These are phyloP conservation scores for Emydoidea blandingii DNA, from an alignment of 2,797 vertebrate species.

Conservation along the genomic window DNA sequence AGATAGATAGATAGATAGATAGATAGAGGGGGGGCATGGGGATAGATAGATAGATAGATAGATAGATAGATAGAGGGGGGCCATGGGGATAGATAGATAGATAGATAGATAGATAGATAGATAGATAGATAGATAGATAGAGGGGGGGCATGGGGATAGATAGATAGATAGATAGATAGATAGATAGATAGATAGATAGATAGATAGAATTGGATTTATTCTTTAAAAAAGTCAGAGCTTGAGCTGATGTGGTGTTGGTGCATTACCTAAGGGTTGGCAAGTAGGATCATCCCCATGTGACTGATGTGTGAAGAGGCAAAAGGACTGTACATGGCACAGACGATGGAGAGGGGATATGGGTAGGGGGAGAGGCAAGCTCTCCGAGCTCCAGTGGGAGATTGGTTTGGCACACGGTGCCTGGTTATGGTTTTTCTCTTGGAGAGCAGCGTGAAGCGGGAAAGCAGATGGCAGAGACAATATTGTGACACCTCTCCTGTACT, in stretches of 20 bases:
- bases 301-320: neutral
- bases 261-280: fast-evolving
- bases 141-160: too few species aligned
- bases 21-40: too few species aligned
- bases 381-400: neutral
- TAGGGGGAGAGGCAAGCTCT: neutral
- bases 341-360: neutral
- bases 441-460: fast-evolving
- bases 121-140: too few species aligned
- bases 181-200: too few species aligned
- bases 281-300: fast-evolving
- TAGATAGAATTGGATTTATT: neutral
- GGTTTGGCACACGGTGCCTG: neutral
- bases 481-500: neutral
- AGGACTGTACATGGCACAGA: neutral
- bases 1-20: too few species aligned
- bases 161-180: too few species aligned
- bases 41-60: too few species aligned
- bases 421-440: neutral
- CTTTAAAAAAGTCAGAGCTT: neutral
- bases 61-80: too few species aligned
- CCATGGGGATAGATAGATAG: too few species aligned
- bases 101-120: too few species aligned
- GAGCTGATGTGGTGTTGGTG: neutral
- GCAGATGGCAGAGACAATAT: neutral